Percentiles rank a stretch among this genome's conserved stretches.
Evolutionary conservation across 2,888 invertebrate species (phyloP).

Genomic region (Gari tellinella): DNA sequence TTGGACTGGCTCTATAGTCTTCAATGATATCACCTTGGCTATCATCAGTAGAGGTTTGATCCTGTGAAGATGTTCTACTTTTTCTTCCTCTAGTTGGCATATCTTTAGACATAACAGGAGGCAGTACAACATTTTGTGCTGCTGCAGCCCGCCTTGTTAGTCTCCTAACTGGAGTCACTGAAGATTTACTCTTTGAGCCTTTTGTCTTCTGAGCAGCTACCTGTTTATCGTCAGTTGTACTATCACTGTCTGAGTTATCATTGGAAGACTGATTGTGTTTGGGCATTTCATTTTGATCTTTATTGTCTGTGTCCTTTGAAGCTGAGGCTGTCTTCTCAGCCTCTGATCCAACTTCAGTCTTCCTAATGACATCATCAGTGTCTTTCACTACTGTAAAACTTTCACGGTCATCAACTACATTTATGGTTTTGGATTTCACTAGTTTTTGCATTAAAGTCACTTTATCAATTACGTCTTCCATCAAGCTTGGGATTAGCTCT

Average conservation of each 20-base stretch:
- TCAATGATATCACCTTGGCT: no score
- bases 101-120: constrained; percentile 57
- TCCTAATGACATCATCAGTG: neutral
- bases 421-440: no score
- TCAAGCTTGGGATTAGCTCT: no score
- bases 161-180: constrained; percentile 12
- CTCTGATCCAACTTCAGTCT: neutral
- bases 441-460: no score
- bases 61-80: constrained; percentile 15
- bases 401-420: no score
- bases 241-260: no score
- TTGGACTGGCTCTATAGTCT: no score
- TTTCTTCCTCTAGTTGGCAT: constrained; percentile 43
- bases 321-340: neutral
- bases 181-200: neutral
- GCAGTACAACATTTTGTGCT: constrained; percentile 46
- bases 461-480: no score
- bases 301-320: neutral
- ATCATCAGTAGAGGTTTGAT: neutral
- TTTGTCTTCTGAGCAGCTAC: constrained; percentile 11
- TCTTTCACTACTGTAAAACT: neutral
- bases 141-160: constrained; percentile 52
- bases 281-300: constrained; percentile 25
- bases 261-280: no score
- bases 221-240: constrained; percentile 1